Evolutionary conservation across 2,113 vertebrate species (phyloP).

Genomic region (Lophotis ruficrista): DNA sequence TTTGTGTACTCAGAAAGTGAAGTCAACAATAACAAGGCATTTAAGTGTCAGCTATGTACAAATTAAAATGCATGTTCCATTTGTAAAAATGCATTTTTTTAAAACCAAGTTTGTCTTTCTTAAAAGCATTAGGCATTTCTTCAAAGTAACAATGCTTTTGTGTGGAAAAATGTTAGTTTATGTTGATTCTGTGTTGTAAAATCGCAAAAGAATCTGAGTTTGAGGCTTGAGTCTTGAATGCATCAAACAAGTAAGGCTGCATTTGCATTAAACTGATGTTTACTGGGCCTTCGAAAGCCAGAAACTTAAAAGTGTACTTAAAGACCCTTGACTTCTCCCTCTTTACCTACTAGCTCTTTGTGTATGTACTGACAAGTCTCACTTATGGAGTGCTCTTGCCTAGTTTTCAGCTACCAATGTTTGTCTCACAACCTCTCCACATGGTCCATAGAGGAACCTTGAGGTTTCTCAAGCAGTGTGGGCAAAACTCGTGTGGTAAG

Average conservation of each 20-base stretch:
- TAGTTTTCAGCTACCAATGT: neutral
- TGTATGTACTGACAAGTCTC: neutral
- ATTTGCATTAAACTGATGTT: neutral
- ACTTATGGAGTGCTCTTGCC: neutral
- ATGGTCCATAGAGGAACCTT: accelerated
- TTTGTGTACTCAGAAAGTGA: neutral
- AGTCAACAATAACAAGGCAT: neutral
- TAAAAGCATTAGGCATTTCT: neutral
- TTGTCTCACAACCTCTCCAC: neutral
- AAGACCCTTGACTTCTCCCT: neutral
- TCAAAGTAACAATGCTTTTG: neutral
- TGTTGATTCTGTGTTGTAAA: neutral
- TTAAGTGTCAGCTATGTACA: neutral
- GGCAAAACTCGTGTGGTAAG: neutral
- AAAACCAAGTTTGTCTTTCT: neutral
- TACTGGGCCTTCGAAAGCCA: neutral
- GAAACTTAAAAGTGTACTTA: neutral
- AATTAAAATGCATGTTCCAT: neutral
- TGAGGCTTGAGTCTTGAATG: neutral
- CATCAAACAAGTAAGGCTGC: neutral
- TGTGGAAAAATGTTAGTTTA: neutral
- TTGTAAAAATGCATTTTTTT: neutral
- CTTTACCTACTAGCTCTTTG: neutral
- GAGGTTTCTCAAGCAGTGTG: neutral
- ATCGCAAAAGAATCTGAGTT: neutral